phyloP scores from a whole-genome alignment of 2,888 invertebrate genomes.

The Philereme transversata region DNA sequence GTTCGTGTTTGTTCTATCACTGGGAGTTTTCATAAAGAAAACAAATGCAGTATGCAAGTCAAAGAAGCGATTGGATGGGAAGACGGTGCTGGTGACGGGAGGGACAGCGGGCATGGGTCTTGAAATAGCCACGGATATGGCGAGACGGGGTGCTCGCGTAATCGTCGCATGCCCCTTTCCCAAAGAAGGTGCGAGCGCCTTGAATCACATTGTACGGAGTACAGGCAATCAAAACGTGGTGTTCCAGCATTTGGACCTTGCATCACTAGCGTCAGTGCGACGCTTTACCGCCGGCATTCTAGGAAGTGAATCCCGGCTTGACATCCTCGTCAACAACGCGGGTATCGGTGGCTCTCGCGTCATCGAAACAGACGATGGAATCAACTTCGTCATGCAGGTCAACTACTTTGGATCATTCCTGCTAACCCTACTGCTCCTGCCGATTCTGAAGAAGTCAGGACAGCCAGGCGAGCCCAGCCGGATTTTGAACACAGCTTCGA shows the following conservation, averaged over 20 bases:
- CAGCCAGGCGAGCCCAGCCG: slow-evolving; percentile 84
- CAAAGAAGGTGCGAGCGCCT: slow-evolving; percentile 54
- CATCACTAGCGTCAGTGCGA: slow-evolving; percentile 88
- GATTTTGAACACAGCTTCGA: slow-evolving; percentile 89
- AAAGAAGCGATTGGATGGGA: slow-evolving; percentile 47
- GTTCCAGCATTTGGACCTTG: slow-evolving; percentile 88
- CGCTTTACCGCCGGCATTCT: slow-evolving; percentile 90
- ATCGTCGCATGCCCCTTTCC: slow-evolving; percentile 63
- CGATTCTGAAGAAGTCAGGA: slow-evolving; percentile 85
- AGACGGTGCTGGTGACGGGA: slow-evolving; percentile 60
- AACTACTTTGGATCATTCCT: slow-evolving; percentile 97
- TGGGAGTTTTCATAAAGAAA: slow-evolving; percentile 23
- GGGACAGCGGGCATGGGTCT: slow-evolving; percentile 67
- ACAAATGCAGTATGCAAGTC: slow-evolving; percentile 44
- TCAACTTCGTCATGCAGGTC: slow-evolving; percentile 94
- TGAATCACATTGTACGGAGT: slow-evolving; percentile 84
- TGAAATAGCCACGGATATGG: slow-evolving; percentile 61
- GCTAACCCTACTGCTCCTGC: slow-evolving; percentile 92
- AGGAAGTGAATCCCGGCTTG: slow-evolving; percentile 86
- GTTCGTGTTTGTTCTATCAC: slow-evolving; percentile 3
- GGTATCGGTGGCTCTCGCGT: slow-evolving; percentile 85
- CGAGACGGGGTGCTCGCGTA: slow-evolving; percentile 58
- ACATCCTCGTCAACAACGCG: slow-evolving; percentile 94
- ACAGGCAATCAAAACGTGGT: slow-evolving; percentile 86
- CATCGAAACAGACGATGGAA: slow-evolving; percentile 86